A percentile compares a stretch with the other conserved stretches of the same genome.
phyloP scores from a whole-genome alignment of 2,113 vertebrate genomes.

The Podarcis muralis region DNA sequence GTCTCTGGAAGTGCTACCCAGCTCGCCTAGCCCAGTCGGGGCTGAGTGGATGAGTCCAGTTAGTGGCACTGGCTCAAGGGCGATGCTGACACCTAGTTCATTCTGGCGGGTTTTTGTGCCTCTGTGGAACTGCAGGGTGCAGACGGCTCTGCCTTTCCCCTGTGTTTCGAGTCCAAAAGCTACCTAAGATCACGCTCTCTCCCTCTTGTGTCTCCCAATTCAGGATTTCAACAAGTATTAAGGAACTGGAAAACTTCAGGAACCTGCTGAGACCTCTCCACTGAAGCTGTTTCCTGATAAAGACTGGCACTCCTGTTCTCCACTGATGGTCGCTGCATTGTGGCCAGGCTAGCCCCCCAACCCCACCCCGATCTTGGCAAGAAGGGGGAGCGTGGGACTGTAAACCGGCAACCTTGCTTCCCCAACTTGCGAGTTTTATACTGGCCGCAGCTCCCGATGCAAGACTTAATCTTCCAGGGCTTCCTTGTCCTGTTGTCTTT shows the following conservation, averaged over 20 bases:
- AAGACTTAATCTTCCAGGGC: neutral
- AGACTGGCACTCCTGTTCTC: neutral
- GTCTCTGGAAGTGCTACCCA: too few species aligned
- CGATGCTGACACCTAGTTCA: too few species aligned
- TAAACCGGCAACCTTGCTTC: neutral
- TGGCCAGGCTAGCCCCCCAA: too few species aligned
- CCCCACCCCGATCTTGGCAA: neutral
- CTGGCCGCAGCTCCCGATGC: neutral
- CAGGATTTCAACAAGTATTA: conserved; percentile 92
- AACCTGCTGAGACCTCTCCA: conserved; percentile 75
- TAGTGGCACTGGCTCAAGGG: too few species aligned
- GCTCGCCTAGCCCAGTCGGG: too few species aligned
- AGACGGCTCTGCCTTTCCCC: neutral
- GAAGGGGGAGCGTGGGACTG: neutral
- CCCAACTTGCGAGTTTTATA: neutral
- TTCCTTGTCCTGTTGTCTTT: neutral
- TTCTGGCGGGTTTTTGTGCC: too few species aligned
- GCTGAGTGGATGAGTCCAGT: too few species aligned
- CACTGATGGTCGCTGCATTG: neutral
- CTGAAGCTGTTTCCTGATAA: conserved; percentile 28
- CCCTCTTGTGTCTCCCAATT: conserved; percentile 11
- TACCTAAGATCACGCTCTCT: neutral
- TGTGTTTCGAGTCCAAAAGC: neutral
- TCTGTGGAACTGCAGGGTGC: neutral
- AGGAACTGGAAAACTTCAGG: conserved; percentile 90